Evolutionary conservation across 2,888 invertebrate genomes (phyloP).

Genomic region (Gnatocerus cornutus): DNA sequence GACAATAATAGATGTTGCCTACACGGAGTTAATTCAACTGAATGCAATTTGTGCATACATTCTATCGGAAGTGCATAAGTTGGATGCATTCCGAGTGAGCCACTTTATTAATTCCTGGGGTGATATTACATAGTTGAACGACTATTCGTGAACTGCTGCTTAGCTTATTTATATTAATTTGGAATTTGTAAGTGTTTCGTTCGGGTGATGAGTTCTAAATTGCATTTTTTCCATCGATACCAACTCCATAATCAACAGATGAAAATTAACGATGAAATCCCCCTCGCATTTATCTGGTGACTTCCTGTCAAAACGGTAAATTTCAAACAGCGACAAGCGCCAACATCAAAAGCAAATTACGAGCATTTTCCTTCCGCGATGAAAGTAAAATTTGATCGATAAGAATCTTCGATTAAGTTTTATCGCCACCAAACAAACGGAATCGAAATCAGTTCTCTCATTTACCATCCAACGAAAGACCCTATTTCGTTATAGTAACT

Average conservation of each 20-base stretch:
- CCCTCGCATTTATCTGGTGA: neutral
- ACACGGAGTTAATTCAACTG: neutral
- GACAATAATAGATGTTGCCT: neutral
- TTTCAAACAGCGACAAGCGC: neutral
- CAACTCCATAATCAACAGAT: neutral
- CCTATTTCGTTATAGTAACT: neutral
- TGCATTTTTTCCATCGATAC: too few species aligned
- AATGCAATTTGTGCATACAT: neutral
- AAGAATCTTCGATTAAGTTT: constrained; percentile 17
- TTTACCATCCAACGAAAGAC: constrained; percentile 6
- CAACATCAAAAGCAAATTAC: constrained; percentile 17
- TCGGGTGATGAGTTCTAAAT: too few species aligned
- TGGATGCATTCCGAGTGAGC: neutral
- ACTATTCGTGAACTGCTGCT: too few species aligned
- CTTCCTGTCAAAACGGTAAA: constrained; percentile 4
- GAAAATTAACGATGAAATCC: neutral
- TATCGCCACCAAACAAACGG: constrained; percentile 6
- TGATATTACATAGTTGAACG: too few species aligned
- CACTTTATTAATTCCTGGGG: neutral
- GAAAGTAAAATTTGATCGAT: constrained; percentile 23
- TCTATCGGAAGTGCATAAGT: constrained; percentile 2
- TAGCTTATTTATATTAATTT: too few species aligned
- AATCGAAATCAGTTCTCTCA: constrained; percentile 8
- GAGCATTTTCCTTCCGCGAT: constrained; percentile 2
- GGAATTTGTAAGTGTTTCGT: too few species aligned